Percentiles rank a stretch among this genome's conserved stretches.
phyloP scores from a whole-genome alignment of 1,140 invertebrate species.

The Metaphire vulgaris region DNA sequence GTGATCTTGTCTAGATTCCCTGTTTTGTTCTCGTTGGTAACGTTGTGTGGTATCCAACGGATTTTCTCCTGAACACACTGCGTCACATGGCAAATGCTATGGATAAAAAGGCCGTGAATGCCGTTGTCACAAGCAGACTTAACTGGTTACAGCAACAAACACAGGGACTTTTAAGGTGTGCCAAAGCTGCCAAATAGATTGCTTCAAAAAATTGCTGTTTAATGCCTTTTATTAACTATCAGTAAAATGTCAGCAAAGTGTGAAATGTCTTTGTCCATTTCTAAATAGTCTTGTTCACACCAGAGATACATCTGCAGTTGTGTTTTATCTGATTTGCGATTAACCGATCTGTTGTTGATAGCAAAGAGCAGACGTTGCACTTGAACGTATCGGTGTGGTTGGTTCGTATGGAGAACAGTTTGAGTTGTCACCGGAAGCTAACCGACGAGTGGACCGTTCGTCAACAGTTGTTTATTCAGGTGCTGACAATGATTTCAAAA shows the following conservation, averaged over 20 bases:
- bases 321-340: background rate
- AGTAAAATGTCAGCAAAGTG: background rate
- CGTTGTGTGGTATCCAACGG: slow-evolving; percentile 70
- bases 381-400: slow-evolving; percentile 60
- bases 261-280: background rate
- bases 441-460: slow-evolving; percentile 45
- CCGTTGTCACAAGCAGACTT: slow-evolving; percentile 55
- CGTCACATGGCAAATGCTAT: slow-evolving; percentile 57
- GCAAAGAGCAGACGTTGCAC: slow-evolving; percentile 56
- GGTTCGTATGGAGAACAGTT: slow-evolving; percentile 56
- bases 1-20: no score
- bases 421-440: slow-evolving; percentile 36
- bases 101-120: slow-evolving; percentile 59
- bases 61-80: slow-evolving; percentile 62
- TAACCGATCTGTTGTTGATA: slow-evolving; percentile 27
- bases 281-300: background rate
- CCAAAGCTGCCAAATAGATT: background rate
- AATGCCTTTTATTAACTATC: background rate
- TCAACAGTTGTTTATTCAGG: slow-evolving; percentile 45
- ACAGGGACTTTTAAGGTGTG: slow-evolving; percentile 56
- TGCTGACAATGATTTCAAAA: no score
- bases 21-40: slow-evolving; percentile 68
- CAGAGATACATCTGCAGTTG: background rate
- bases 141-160: slow-evolving; percentile 58
- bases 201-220: background rate